Percentiles rank a stretch among this genome's conserved stretches.
phyloP scores from a whole-genome alignment of 2,113 vertebrate genomes.

The Pipra filicauda region DNA sequence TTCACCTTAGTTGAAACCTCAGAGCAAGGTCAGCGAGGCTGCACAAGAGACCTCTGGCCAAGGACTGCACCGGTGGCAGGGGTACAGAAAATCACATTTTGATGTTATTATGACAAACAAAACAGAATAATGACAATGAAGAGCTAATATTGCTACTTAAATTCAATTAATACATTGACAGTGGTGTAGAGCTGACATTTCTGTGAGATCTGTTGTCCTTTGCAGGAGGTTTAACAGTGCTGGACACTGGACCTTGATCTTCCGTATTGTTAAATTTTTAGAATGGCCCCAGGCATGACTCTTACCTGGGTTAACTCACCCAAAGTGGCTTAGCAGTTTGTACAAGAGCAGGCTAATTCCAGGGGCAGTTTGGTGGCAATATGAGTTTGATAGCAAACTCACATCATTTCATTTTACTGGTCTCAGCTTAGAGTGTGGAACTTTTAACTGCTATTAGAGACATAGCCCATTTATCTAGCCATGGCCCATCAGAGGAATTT shows the following conservation, averaged over 20 bases:
- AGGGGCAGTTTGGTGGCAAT: neutral
- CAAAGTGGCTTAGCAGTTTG: neutral
- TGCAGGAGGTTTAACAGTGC: neutral
- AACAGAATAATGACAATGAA: neutral
- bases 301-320: neutral
- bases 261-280: neutral
- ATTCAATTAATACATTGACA: neutral
- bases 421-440: neutral
- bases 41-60: neutral
- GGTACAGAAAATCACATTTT: neutral
- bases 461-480: neutral
- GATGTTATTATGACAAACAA: neutral
- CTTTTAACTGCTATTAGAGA: neutral
- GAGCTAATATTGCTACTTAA: neutral
- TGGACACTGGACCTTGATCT: neutral
- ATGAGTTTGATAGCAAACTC: neutral
- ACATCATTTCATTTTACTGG: neutral
- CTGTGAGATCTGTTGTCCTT: neutral
- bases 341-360: neutral
- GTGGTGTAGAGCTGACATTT: neutral
- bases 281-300: neutral
- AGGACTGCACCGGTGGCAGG: neutral
- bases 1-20: neutral
- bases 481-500: neutral
- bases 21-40: neutral